Evolutionary conservation across 1,140 invertebrate genomes (phyloP), one percentile per base, ranked within the genome.

Genomic region (Calephelis nemesis): DNA sequence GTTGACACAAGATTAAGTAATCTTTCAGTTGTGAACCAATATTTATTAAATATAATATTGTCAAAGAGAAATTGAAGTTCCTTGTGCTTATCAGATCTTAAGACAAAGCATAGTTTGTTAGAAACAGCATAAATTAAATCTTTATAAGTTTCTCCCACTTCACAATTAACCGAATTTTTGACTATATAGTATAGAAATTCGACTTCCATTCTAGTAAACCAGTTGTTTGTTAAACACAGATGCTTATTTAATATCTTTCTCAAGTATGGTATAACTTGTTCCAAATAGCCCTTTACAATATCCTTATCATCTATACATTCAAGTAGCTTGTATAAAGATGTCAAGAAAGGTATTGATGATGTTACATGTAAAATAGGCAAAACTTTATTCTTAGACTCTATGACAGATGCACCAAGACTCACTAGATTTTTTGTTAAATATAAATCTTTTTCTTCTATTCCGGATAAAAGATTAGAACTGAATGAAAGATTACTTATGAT

Each of bases 171-270:
- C 4, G 90, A 80, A 45, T 93, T 78, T 76, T 87, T 92, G 47
- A 94, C 78, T 52, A 92, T 76, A 74, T 88, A 91, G 70, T 91
- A 90, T 7, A 94, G 70, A 40, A 93, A 85, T 52, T 90, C 79
- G n/a, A 83, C 88, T 87, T 94, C 93, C 64, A 93, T 88, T 83
- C 92, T 92, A 3, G 93, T 92, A 76, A 93, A 94, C 93, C 93
- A 94, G 76, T 93, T 93, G 49, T 86, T 85, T 62, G 77, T 90
- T 9, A 93, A 78, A 86, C 69, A 79, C 63, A 78, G 88, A 30
- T 74, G 78, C 84, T 68, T 91, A 47, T 82, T 82, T 42, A 76
- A 76, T 12, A 89, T 60, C 30, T 76, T 89, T 63, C 73, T 83
- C 67, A 87, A 71, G 75, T 90, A 90, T 7, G 68, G 66, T 30